Evolutionary conservation across 2,797 vertebrate species (phyloP).

Genomic region (Ptychobarbus kaznakovi): DNA sequence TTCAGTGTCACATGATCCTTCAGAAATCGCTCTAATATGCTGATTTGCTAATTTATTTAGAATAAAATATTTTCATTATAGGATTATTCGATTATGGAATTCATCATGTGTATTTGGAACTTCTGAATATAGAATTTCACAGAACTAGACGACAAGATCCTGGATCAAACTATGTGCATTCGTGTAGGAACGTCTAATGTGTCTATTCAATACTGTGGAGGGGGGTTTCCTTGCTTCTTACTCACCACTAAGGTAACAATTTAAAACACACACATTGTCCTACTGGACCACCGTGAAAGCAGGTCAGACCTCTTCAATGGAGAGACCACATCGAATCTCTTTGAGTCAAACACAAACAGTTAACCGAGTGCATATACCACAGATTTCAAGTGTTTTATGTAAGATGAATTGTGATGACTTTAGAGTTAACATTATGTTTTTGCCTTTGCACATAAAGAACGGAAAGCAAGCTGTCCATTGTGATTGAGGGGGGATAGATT

Average conservation of each 20-base stretch:
- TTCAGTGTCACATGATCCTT: not conserved
- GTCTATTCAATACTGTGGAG: not conserved
- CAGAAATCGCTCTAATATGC: not conserved
- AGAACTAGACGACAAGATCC: no score
- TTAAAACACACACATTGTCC: conserved; percentile 18
- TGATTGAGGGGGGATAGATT: not conserved
- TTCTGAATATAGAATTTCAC: not conserved
- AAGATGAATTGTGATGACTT: not conserved
- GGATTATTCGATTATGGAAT: not conserved
- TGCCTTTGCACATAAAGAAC: not conserved
- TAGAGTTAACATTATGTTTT: not conserved
- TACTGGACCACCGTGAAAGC: conserved; percentile 52
- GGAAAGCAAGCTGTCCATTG: not conserved
- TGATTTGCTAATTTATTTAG: not conserved
- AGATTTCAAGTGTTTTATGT: not conserved
- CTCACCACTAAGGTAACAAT: not conserved
- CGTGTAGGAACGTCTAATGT: not conserved
- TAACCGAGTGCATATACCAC: not conserved
- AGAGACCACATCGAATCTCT: not conserved
- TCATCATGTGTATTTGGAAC: not conserved
- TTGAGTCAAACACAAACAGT: not conserved
- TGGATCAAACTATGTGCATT: not conserved
- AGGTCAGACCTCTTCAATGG: conserved; percentile 1
- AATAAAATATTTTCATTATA: not conserved
- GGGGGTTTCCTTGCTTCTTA: not conserved